Percentiles rank a stretch among this genome's conserved stretches.
Evolutionary conservation across 92 coral and sea anemone genomes (phyloP).

Genomic region (Epizoanthus rinbou): DNA sequence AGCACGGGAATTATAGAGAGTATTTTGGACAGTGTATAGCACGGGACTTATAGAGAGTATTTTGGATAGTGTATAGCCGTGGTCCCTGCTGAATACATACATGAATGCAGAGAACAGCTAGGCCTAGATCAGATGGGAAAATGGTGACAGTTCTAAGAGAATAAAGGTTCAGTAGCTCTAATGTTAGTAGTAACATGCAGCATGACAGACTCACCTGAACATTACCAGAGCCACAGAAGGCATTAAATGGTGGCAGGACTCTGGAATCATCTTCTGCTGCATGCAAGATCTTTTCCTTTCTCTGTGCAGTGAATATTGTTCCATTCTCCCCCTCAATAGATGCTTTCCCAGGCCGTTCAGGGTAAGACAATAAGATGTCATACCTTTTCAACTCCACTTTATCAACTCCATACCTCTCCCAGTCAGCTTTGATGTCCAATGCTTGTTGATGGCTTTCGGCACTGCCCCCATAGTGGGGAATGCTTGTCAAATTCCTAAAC

Average conservation of each 20-base stretch:
- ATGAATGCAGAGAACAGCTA: too few species aligned
- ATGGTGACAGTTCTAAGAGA: too few species aligned
- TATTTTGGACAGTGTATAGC: too few species aligned
- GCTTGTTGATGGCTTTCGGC: slow-evolving; percentile 70
- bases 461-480: slow-evolving; percentile 72
- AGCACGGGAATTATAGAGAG: too few species aligned
- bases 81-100: too few species aligned
- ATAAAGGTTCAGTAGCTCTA: neutral
- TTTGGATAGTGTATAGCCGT: too few species aligned
- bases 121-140: too few species aligned
- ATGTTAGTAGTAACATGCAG: neutral
- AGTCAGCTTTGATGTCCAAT: slow-evolving; percentile 50
- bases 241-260: slow-evolving; percentile 77
- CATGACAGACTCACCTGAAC: slow-evolving; percentile 55
- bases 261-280: slow-evolving; percentile 45
- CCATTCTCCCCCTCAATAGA: slow-evolving; percentile 58
- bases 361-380: slow-evolving; percentile 72
- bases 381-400: slow-evolving; percentile 72
- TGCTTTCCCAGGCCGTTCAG: slow-evolving; percentile 63
- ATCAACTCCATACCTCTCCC: slow-evolving; percentile 71
- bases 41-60: too few species aligned
- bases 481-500: slow-evolving; percentile 59
- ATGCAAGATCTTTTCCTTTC: slow-evolving; percentile 57
- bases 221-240: slow-evolving; percentile 68
- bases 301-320: slow-evolving; percentile 63